Evolutionary conservation across 2,797 vertebrate species (phyloP), one percentile per base, ranked within the genome.

Genomic region (Limosa lapponica): DNA sequence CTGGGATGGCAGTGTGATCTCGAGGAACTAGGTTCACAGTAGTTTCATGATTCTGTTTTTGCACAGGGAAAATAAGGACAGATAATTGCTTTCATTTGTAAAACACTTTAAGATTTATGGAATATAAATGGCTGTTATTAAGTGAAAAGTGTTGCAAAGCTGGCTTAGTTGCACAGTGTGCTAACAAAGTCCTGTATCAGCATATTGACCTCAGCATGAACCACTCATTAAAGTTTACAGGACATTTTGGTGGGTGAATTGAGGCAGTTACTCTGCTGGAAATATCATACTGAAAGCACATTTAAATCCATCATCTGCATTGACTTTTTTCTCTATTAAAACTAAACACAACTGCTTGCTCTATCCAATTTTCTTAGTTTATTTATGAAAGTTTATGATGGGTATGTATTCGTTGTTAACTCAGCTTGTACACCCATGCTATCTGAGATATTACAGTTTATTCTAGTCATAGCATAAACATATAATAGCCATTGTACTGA

Each of bases 61-160:
- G 37, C 49, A 65, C 55, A 82, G 70, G 55, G 73, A 82, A 88
- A 92, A 80, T 90, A 89, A 97, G 65, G 66, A 79, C 87, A 90
- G 80, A 52, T 88, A 83, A 95, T 93, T 74, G 13, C 71, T 91
- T 94, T 93, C 17, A 78, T 89, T 95, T 96, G 84, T 93, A 93
- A 92, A 94, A 72, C 51, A 75, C 49, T 84, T 79, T 2, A 75
- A 62, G 84, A 94, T 92, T 88, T 93, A 91, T 93, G 36, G 58
- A 95, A 94, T 87, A 88, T 9, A 55, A 72, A 62, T 66, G n/a
- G 64, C 58, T 82, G 44, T 87, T 93, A 92, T 11, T 86, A 91
- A 94, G 91, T 75, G 65, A 93, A 90, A 93, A 79, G 69, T 84
- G 66, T 85, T 96, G 66, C 85, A 93, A 91, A 91, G 73, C 65